phyloP scores from a whole-genome alignment of 2,888 invertebrate genomes.

The Synanthedon andrenaeformis region DNA sequence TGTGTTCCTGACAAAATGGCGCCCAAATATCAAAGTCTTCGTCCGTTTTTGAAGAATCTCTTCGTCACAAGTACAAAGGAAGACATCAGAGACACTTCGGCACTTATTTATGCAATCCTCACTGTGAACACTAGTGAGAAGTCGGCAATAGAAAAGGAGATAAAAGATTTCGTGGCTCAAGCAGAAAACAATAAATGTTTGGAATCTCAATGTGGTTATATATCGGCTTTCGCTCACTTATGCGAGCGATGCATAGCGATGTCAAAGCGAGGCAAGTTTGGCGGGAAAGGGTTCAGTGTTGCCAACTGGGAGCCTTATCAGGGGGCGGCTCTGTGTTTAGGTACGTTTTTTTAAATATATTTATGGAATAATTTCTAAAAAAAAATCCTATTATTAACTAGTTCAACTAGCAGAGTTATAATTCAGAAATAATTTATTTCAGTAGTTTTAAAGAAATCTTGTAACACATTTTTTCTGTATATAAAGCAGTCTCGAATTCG shows the following conservation, averaged over 20 bases:
- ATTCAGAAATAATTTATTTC: too few species aligned
- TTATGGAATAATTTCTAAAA: too few species aligned
- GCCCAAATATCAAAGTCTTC: constrained; percentile 71
- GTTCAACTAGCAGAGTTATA: too few species aligned
- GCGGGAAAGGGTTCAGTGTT: constrained; percentile 53
- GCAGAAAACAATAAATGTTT: constrained; percentile 23
- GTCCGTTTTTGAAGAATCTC: constrained; percentile 75
- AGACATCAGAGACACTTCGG: constrained; percentile 78
- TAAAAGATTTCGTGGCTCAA: constrained; percentile 58
- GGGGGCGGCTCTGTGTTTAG: constrained; percentile 66
- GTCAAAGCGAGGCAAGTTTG: constrained; percentile 49
- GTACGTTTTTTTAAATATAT: neutral
- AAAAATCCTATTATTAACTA: too few species aligned
- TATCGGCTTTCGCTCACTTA: constrained; percentile 78
- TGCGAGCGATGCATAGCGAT: constrained; percentile 75
- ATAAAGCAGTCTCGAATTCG: too few species aligned
- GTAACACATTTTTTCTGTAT: too few species aligned
- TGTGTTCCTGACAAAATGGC: constrained; percentile 80
- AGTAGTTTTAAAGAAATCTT: too few species aligned
- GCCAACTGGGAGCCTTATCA: constrained; percentile 72
- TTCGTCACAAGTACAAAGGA: constrained; percentile 79
- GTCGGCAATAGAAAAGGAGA: constrained; percentile 53
- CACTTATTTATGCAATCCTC: constrained; percentile 81
- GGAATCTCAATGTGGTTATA: constrained; percentile 83
- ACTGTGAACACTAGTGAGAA: constrained; percentile 72